These are phyloP conservation scores for Drosophila kepulauana DNA, from an alignment of 1,140 invertebrate species.

Conservation along the genomic window DNA sequence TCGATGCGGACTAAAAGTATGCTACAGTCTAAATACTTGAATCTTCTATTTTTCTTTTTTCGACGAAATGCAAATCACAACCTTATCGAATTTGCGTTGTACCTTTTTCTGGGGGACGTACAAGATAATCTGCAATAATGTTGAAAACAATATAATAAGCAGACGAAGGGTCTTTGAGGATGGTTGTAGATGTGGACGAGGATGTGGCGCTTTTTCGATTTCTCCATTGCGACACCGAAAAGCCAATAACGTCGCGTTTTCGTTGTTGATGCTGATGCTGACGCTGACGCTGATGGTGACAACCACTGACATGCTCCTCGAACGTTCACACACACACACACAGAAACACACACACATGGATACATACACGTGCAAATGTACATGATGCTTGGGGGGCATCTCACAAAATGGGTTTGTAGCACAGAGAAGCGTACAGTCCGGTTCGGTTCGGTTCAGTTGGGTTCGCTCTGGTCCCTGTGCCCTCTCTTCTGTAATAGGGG, in stretches of 20 bases:
- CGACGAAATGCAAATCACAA: not conserved
- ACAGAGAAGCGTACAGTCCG: conserved; percentile 7
- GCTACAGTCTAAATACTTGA: not conserved
- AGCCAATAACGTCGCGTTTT: conserved; percentile 72
- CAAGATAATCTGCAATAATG: conserved; percentile 43
- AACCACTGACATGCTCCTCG: conserved; percentile 68
- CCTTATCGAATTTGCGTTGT: conserved; percentile 10
- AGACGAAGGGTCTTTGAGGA: not conserved
- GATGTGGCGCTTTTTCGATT: conserved; percentile 52
- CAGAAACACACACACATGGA: conserved; percentile 25
- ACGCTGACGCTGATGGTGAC: conserved; percentile 72
- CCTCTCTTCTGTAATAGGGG: not conserved
- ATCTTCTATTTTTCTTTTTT: not conserved
- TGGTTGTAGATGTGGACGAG: conserved; percentile 20
- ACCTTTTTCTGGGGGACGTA: conserved; percentile 8
- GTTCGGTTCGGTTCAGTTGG: not conserved
- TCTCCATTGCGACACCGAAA: conserved; percentile 62
- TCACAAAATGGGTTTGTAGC: conserved; percentile 29
- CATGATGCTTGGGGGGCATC: conserved; percentile 18
- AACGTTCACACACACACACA: conserved; percentile 12
- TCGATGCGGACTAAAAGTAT: not conserved
- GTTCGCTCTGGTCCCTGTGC: not conserved
- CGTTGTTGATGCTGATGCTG: conserved; percentile 53
- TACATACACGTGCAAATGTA: conserved; percentile 25
- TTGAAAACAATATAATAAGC: conserved; percentile 38